phyloP scores from a whole-genome alignment of 1,140 invertebrate species.

The Ladona fulva region DNA sequence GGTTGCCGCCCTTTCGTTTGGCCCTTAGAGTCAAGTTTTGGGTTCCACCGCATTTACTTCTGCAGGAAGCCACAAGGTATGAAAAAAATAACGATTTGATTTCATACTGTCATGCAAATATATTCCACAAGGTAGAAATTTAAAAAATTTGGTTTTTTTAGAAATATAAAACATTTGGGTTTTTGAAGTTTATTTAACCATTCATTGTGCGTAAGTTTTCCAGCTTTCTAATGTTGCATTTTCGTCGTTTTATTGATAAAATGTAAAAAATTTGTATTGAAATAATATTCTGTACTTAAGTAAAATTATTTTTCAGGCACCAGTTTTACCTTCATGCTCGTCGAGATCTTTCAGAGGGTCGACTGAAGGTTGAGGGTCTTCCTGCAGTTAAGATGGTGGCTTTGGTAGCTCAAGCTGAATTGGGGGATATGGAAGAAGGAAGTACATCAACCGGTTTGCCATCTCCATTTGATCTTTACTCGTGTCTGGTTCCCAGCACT shows the following conservation, averaged over 20 bases:
- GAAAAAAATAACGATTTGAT: too few relatives aligned
- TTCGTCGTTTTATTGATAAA: too few relatives aligned
- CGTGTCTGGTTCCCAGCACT: constrained; percentile 27
- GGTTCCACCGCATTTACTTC: constrained; percentile 76
- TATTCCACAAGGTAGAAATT: too few relatives aligned
- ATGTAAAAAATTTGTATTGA: too few relatives aligned
- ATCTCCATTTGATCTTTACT: constrained; percentile 47
- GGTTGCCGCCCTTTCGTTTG: constrained; percentile 49
- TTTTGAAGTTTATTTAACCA: too few relatives aligned
- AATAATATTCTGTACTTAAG: too few relatives aligned
- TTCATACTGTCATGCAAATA: too few relatives aligned
- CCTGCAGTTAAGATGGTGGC: constrained; percentile 64
- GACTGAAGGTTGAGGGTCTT: constrained; percentile 56
- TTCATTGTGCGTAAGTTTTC: too few relatives aligned
- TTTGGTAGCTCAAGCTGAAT: constrained; percentile 63
- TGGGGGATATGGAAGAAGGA: constrained; percentile 23
- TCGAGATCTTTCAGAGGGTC: constrained; percentile 59
- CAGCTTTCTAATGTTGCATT: too few relatives aligned
- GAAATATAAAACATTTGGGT: too few relatives aligned
- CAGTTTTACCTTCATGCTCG: constrained; percentile 75
- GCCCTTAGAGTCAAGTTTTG: constrained; percentile 73
- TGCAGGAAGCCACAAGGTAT: constrained; percentile 72
- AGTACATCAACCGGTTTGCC: constrained; percentile 38
- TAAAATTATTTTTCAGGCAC: constrained; percentile 49
- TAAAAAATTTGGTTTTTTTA: too few relatives aligned